phyloP scores from a whole-genome alignment of 1,140 invertebrate genomes.

The Wasmannia auropunctata region DNA sequence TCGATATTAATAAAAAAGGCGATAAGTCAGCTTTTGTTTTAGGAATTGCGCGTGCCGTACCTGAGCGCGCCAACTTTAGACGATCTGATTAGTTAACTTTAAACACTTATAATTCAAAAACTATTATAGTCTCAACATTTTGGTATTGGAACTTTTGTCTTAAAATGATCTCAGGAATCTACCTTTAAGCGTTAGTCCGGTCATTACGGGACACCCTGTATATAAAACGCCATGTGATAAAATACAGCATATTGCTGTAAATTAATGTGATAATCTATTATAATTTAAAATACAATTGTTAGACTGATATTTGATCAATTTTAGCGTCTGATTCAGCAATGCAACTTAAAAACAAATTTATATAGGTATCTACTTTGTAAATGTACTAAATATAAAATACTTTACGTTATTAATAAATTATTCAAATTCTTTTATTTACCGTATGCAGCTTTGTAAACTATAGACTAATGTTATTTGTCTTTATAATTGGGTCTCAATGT shows the following conservation, averaged over 20 bases:
- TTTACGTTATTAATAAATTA: background rate
- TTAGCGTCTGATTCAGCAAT: background rate
- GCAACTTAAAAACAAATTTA: background rate
- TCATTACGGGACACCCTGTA: too few species aligned
- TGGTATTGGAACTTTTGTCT: too few species aligned
- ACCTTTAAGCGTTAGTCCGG: too few species aligned
- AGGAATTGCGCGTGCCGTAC: too few species aligned
- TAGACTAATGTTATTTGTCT: background rate
- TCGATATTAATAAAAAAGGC: too few species aligned
- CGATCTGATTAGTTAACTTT: too few species aligned
- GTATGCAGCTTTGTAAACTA: background rate
- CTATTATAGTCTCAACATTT: too few species aligned
- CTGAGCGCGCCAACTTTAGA: too few species aligned
- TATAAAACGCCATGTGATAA: background rate
- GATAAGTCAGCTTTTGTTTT: too few species aligned
- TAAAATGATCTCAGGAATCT: too few species aligned
- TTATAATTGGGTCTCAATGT: background rate
- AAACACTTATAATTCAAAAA: too few species aligned
- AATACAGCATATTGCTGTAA: background rate
- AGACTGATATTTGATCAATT: background rate
- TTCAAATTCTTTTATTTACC: background rate
- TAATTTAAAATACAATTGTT: slow-evolving; percentile 21
- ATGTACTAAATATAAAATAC: background rate
- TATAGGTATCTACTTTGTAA: background rate
- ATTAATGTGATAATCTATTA: slow-evolving; percentile 30